Evolutionary conservation across 2,888 invertebrate species (phyloP), one percentile per base, ranked within the genome.

Genomic region (Dinocampus coccinellae): DNA sequence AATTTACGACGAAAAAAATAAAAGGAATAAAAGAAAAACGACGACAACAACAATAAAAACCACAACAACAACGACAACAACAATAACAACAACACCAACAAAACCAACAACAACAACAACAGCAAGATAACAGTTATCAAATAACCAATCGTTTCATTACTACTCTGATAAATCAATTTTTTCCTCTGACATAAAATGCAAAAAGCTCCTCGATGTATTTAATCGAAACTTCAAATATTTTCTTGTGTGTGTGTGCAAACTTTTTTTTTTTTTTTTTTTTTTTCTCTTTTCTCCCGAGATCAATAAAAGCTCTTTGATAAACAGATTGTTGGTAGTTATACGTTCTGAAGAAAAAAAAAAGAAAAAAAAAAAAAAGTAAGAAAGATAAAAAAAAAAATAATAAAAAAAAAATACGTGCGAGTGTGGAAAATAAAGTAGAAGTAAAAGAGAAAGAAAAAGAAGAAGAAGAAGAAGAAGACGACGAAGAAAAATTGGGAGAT

Each of bases 351-450:
- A 20, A 16, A n/a, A 22, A 33, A 26, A 13, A 9, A 69, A n/a
- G 33, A 33, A 26, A 26, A n/a, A 69, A 70, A 66, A 64, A 26
- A n/a, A 69, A 70, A 66, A 64, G 16, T 16, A n/a, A 7, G 7
- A 16, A n/a, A 22, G 20, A 26, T 3, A 9, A 69, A n/a, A 22
- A 33, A 26, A 26, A n/a, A 69, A 70, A 66, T 62, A 72, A 72
- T 60, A 73, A 65, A 69, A 58, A 66, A 73, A 70, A 70, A 71
- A 70, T 67, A 70, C 69, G 52, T 58, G 70, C 69, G 64, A 24
- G 34, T 42, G 16, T 24, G 70, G 64, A 58, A 60, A 62, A 52
- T 22, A 64, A 69, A 68, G 72, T 61, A 68, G 24, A 58, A 20
- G 34, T 36, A 73, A 60, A 69, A 57, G 65, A 72, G 66, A 58